A percentile compares a stretch with the other conserved stretches of the same genome.
phyloP scores from a whole-genome alignment of 2,888 invertebrate genomes.

The Pristionchus fissidentatus region DNA sequence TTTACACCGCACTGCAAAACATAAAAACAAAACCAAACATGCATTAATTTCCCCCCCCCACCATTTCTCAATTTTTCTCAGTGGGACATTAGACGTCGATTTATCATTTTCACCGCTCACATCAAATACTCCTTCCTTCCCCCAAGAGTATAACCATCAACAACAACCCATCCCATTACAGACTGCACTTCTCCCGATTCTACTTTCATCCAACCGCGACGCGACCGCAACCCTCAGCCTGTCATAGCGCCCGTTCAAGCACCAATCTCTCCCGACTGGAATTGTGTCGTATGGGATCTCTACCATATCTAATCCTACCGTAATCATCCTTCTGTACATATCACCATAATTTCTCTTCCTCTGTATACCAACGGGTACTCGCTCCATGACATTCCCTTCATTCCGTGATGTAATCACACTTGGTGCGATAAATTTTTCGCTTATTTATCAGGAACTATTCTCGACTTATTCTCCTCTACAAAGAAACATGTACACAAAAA shows the following conservation, averaged over 20 bases:
- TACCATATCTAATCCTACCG: conserved; percentile 8
- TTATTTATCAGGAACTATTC: conserved; percentile 14
- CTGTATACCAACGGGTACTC: neutral
- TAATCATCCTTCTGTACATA: neutral
- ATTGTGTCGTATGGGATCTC: conserved; percentile 20
- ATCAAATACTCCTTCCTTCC: neutral
- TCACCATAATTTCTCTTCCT: too few species aligned
- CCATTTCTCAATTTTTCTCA: neutral
- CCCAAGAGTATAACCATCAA: neutral
- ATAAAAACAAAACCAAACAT: too few species aligned
- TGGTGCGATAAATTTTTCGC: neutral
- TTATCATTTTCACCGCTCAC: neutral
- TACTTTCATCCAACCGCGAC: neutral
- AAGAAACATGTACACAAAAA: neutral
- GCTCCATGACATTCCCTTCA: neutral
- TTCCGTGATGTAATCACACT: neutral
- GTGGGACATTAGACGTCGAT: neutral
- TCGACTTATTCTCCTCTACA: conserved; percentile 18
- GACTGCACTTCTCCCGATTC: neutral
- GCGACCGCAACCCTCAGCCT: neutral
- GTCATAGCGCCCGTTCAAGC: neutral
- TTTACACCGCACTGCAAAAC: too few species aligned
- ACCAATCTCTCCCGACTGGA: conserved; percentile 21
- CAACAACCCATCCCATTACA: neutral
- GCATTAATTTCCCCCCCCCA: too few species aligned